Percentiles rank a stretch among this genome's conserved stretches.
Conservation (phyloP, 2,888 invertebrate species). For the Cataglyphis cursor region DNA sequence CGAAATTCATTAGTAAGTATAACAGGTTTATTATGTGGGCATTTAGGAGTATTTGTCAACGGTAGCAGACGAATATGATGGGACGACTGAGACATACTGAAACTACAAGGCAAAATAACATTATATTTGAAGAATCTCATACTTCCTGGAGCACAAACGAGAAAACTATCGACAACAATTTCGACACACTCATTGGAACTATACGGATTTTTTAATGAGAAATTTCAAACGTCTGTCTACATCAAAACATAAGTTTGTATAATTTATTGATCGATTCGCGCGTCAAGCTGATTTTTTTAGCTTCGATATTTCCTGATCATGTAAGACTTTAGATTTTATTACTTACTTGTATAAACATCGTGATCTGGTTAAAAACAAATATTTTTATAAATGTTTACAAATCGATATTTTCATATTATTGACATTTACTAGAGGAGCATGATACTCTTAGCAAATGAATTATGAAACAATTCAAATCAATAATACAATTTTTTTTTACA, state of each 20-base stretch:
- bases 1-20: constrained; percentile 19
- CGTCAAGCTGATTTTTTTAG: constrained; percentile 17
- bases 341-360: constrained; percentile 38
- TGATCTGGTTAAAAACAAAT: constrained; percentile 52
- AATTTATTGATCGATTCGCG: neutral
- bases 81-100: constrained; percentile 19
- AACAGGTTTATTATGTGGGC: constrained; percentile 50
- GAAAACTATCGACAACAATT: constrained; percentile 23
- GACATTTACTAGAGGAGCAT: neutral
- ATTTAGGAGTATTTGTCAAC: constrained; percentile 52
- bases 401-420: constrained; percentile 25
- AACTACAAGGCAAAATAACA: constrained; percentile 43
- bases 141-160: constrained; percentile 27
- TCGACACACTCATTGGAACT: constrained; percentile 8
- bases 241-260: constrained; percentile 3
- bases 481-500: neutral
- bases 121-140: constrained; percentile 54
- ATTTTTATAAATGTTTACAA: constrained; percentile 52
- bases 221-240: constrained; percentile 15
- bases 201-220: constrained; percentile 25
- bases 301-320: constrained; percentile 29
- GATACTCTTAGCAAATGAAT: neutral
- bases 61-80: constrained; percentile 21
- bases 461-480: neutral
- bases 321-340: constrained; percentile 9